Evolutionary conservation across 2,797 vertebrate species (phyloP).

Genomic region (Leptoclinus maculatus): DNA sequence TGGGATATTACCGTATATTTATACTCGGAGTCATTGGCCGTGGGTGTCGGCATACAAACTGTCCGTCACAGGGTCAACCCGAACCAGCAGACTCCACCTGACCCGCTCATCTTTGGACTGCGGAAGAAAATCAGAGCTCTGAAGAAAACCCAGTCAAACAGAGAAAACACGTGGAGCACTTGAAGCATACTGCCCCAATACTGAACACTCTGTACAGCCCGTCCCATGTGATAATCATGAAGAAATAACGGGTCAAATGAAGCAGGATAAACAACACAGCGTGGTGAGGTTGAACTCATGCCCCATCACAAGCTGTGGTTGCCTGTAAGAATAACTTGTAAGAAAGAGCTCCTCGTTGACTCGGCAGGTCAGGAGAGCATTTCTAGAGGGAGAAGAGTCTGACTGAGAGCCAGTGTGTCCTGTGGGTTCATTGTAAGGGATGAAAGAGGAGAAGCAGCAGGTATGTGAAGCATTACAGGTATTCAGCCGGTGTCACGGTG

Average conservation of each 20-base stretch:
- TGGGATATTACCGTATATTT: neutral
- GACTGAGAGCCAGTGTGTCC: slow-evolving; percentile 22
- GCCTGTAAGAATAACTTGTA: neutral
- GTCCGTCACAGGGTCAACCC: neutral
- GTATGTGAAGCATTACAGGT: slow-evolving; percentile 65
- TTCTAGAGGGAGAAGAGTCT: slow-evolving; percentile 8
- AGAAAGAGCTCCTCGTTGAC: neutral
- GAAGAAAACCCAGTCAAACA: too few relatives aligned
- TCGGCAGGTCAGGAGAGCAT: neutral
- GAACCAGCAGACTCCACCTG: neutral
- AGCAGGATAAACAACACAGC: neutral
- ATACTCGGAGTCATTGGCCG: neutral
- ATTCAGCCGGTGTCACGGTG: slow-evolving; percentile 44
- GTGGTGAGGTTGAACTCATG: neutral
- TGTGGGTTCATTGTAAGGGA: slow-evolving; percentile 30
- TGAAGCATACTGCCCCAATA: too few relatives aligned
- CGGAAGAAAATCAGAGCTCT: too few relatives aligned
- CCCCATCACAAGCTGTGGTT: neutral
- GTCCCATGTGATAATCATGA: neutral
- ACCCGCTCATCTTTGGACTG: too few relatives aligned
- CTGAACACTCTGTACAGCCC: neutral
- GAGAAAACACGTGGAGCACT: too few relatives aligned
- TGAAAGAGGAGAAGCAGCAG: slow-evolving; percentile 68
- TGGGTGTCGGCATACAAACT: neutral
- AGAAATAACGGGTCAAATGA: too few relatives aligned